Evolutionary conservation across 53 echinoderm and acorn worm genomes (phyloP).

Genomic region (Holothuria scabra): DNA sequence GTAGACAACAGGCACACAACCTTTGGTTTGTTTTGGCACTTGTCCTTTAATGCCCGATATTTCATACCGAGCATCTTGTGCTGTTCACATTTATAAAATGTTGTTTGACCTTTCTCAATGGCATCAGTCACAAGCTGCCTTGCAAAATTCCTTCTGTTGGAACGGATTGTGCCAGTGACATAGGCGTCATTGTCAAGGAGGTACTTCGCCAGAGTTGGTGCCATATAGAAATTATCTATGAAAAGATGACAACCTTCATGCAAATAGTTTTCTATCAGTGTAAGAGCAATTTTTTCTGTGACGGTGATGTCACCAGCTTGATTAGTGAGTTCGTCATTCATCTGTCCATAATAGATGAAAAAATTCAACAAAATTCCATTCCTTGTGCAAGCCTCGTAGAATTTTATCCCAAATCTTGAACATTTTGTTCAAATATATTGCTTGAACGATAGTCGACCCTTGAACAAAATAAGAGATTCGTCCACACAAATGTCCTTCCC

Average conservation of each 20-base stretch:
- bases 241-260: neutral
- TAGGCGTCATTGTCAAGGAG: neutral
- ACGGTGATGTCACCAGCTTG: too few relatives aligned
- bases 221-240: conserved; percentile 10
- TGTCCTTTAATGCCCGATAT: conserved; percentile 20
- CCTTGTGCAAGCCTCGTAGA: neutral
- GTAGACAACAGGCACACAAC: neutral
- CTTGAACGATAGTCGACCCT: neutral
- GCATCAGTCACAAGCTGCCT: neutral
- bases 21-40: neutral
- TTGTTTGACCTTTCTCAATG: conserved; percentile 5
- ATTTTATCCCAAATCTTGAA: neutral
- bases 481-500: neutral
- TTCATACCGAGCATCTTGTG: neutral
- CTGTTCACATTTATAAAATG: conserved; percentile 32
- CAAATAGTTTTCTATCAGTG: neutral
- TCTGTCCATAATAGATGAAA: neutral
- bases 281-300: conserved; percentile 13
- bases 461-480: neutral
- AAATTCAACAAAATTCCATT: neutral
- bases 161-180: neutral
- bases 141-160: neutral
- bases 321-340: too few relatives aligned
- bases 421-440: neutral
- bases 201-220: neutral